Base-by-base conservation (phyloP, 2,113 vertebrate species). In the Rhinopomastus cyanomelas region DNA sequence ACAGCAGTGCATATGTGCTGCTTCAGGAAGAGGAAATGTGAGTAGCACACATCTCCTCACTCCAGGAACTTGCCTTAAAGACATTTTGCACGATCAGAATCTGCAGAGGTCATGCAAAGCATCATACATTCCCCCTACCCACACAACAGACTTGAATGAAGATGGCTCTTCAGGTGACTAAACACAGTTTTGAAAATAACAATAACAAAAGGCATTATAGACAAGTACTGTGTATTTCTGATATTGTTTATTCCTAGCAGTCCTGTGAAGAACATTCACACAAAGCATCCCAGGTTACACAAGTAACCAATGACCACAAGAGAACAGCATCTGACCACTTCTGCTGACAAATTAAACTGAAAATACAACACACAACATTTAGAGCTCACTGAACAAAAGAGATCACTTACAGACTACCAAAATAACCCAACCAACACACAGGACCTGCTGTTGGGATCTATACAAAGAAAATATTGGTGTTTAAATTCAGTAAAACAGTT, bases 341-440 rank as follows among this genome's bases (percentile, higher is more conserved):
- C 55, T 88, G 59, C 36, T 77, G 26, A 69, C 78, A 88, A 90
- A 91, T 86, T 83, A 83, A 89, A 88, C 66, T 87, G 34, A 68
- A 94, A 86, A 62, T 80, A 62, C 66, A 82, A 80, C 44, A 74
- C 25, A 10, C 39, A 65, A 57, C 60, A 42, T 65, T 77, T 59
- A 75, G 42, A 94, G 34, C 62, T 95, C 61, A 72, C 67, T 49
- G 66, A 89, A 91, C 65, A 90, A 94, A 94, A 89, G 44, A 72
- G 68, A 94, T 85, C 66, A 94, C 87, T 88, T 90, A 76, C 34
- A 67, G 74, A 82, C 48, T 46, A 74, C 36, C 44, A 67, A 68
- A 84, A 89, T 61, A 65, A 39, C 71, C n/a, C n/a, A 66, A 78
- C 65, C 53, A 93, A 75, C 91, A 82, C 88, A n/a, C n/a, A n/a